Evolutionary conservation across 2,888 invertebrate species (phyloP).

Genomic region (Craniophora ligustri): DNA sequence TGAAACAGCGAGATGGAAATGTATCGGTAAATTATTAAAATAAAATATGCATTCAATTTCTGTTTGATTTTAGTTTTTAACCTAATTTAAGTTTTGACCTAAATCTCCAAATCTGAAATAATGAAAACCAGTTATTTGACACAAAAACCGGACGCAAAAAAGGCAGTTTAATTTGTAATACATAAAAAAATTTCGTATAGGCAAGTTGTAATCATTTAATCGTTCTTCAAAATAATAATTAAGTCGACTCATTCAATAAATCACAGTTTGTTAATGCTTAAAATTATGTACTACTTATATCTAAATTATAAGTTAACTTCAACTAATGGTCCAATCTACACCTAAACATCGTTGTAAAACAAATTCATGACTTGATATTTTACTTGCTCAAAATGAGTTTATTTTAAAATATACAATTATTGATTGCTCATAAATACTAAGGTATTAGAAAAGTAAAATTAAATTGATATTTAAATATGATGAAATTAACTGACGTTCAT

Average conservation of each 20-base stretch:
- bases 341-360: conserved; percentile 15
- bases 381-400: too few relatives aligned
- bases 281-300: conserved; percentile 37
- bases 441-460: too few relatives aligned
- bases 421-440: too few relatives aligned
- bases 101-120: too few relatives aligned
- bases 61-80: background rate
- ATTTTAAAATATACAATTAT: too few relatives aligned
- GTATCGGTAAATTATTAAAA: conserved; percentile 17
- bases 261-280: conserved; percentile 78
- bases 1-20: conserved; percentile 49
- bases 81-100: background rate
- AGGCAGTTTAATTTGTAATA: too few relatives aligned
- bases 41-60: conserved; percentile 15
- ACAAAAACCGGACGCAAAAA: too few relatives aligned
- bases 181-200: conserved; percentile 1
- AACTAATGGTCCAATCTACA: conserved; percentile 14
- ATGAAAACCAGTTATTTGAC: too few relatives aligned
- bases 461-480: too few relatives aligned
- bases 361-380: background rate
- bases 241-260: conserved; percentile 65
- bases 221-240: conserved; percentile 46
- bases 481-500: too few relatives aligned
- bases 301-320: conserved; percentile 44
- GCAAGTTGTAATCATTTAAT: conserved; percentile 47